Evolutionary conservation across 2,888 invertebrate genomes (phyloP), one percentile per base, ranked within the genome.

Genomic region (Seladonia tumulorum): DNA sequence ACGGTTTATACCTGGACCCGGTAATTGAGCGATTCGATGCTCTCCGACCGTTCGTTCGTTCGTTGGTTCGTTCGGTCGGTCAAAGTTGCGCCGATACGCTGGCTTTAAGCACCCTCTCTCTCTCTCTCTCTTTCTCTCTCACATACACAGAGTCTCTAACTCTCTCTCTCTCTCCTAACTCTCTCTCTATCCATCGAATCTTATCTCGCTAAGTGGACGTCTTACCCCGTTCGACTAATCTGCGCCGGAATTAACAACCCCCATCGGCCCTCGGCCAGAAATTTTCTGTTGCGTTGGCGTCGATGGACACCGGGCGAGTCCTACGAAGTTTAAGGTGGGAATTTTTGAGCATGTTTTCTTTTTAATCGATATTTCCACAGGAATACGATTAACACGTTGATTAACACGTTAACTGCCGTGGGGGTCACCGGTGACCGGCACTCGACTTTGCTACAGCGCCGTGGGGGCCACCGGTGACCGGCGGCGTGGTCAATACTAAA

Each of bases 11-110:
- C 79, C 60, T 47, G 73, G 45, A 1, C 49, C 72, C n/a, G 81
- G 76, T 79, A 85, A 85, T 86, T 84, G 84, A 66, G 76, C 81
- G 79, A 81, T 81, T 84, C 81, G 73, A 81, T 81, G 70, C 71
- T 49, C 45, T 25, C 53, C 83, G 77, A 75, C 42, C 25, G 70
- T 49, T 68, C 68, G 68, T 68, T 66, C 66, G 66, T 66, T 35
- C 57, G n/a, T 57, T 60, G 25, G 70, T 49, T 68, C 66, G 66
- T 68, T 68, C 66, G 66, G 29, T 35, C 60, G 73, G 74, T 80
- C 80, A 77, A 75, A 80, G 70, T 83, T 83, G 74, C 74, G 80
- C 77, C 63, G 80, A 83, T 71, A 82, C 39, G 66, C 42, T n/a
- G 60, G 42, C n/a, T 70, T 84, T 68, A 76, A 82, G 29, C 72